Evolutionary conservation across 2,797 vertebrate genomes (phyloP), one percentile per base, ranked within the genome.

Genomic region (Chromobotia macracanthus): DNA sequence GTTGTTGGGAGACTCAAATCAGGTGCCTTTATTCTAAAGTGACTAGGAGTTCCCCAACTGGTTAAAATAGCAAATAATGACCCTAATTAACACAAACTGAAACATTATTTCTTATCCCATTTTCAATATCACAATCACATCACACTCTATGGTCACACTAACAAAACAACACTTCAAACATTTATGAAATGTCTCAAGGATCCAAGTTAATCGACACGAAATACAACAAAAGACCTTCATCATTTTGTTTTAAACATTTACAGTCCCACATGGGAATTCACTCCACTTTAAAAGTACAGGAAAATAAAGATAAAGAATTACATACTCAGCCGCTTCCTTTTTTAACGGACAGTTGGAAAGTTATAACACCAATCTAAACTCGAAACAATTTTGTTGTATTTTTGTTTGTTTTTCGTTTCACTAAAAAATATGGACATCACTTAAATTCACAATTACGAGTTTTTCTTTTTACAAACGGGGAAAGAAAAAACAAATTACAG

Each of bases 141-240:
- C 88, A 91, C 90, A 94, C 91, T 89, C 95, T 95, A 96, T 94
- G 95, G 95, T 94, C 95, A 95, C 92, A 95, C 95, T 95, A 95
- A 94, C 92, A 92, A 93, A 95, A 95, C 93, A 94, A 95, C 94
- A 93, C 94, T 95, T 94, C 92, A 93, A 92, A 97, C 94, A 96
- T 94, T 90, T 93, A 95, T 95, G 93, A 97, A 95, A 95, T 95
- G 93, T 93, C 89, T 95, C 92, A 93, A 93, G 94, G 96, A 95
- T 94, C 91, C 92, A 95, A 95, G 94, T 94, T 95, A 94, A 93
- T 93, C 94, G 92, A 94, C 94, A 93, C 93, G 95, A 96, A 95
- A 95, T 95, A 97, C 94, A 95, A 94, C 93, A 95, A 95, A 96
- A 95, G 95, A 94, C 95, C 96, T 96, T 98, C 97, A 97, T 96